Percentiles rank a stretch among this genome's conserved stretches.
Conservation (phyloP, 1,140 invertebrate species). For the Ips nitidus region DNA sequence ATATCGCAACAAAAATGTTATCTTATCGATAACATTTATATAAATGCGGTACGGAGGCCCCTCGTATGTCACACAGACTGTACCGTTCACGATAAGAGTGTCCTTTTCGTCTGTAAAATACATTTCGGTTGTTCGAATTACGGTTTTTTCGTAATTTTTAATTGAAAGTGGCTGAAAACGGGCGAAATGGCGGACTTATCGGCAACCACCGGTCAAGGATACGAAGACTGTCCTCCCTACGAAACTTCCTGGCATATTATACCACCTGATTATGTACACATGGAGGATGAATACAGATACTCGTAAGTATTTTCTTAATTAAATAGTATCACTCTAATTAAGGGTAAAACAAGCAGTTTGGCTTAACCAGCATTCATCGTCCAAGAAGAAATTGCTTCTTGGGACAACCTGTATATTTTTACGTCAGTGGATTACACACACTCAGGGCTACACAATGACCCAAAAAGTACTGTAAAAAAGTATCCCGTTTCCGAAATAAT, state of each 20-base stretch:
- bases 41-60: conserved; percentile 38
- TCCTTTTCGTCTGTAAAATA: conserved; percentile 5
- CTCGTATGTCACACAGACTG: conserved; percentile 31
- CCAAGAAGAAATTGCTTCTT: too few species aligned
- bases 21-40: conserved; percentile 41
- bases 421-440: too few species aligned
- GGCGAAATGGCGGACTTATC: conserved; percentile 27
- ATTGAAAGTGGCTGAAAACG: neutral
- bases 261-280: conserved; percentile 67
- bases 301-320: conserved; percentile 44
- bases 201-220: conserved; percentile 37
- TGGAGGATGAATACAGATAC: conserved; percentile 63
- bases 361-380: too few species aligned
- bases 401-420: too few species aligned
- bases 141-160: neutral
- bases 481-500: too few species aligned
- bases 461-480: too few species aligned
- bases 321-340: too few species aligned
- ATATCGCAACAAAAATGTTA: conserved; percentile 34
- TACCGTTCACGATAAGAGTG: conserved; percentile 24
- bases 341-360: too few species aligned
- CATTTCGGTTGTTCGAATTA: neutral
- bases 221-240: conserved; percentile 52
- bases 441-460: too few species aligned
- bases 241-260: conserved; percentile 68